Base-by-base conservation (phyloP, 2,888 invertebrate species). In the Drosophila gaucha region DNA sequence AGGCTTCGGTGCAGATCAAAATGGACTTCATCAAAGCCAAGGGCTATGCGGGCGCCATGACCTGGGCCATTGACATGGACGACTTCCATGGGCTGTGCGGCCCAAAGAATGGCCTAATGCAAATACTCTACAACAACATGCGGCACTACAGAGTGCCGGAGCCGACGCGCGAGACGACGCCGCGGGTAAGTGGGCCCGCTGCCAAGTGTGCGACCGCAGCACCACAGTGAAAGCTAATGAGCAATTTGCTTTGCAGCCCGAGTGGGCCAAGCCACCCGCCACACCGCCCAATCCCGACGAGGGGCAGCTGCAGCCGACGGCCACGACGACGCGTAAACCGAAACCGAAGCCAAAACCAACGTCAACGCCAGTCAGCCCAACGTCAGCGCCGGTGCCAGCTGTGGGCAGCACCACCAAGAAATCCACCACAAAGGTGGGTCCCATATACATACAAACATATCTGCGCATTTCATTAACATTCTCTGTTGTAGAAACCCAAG, bases 21-120 rank as follows among this genome's bases (percentile, higher is more conserved):
- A 96, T 97, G 96, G 95, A 97, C 89, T 97, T 94, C 93, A 96
- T 97, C 76, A 96, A 96, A 89, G 87, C 94, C 57, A 96, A 95
- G 90, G 96, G 97, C 0, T 96, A 96, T 85, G 95, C 95, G 0
- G 97, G 97, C 0, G 97, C 96, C 0, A 97, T 97, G 97, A 95
- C 95, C 16, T 97, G 97, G 97, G 97, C 97, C 22, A 95, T 97
- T 44, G 92, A 92, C 63, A 97, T 97, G 97, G 97, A 98, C 64
- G 97, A 97, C 90, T 97, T 97, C 90, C 93, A 94, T 60, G 97
- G 97, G 0, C 89, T 96, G 1, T 97, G 97, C 84, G 97, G 97
- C 0, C 93, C 94, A 0, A 93, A 94, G 84, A 96, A 97, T 90
- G 93, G 95, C 0, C 92, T 97, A 9, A 95, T 96, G 70, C 94